Evolutionary conservation across 2,113 vertebrate species (phyloP).

Genomic region (Chionis minor): DNA sequence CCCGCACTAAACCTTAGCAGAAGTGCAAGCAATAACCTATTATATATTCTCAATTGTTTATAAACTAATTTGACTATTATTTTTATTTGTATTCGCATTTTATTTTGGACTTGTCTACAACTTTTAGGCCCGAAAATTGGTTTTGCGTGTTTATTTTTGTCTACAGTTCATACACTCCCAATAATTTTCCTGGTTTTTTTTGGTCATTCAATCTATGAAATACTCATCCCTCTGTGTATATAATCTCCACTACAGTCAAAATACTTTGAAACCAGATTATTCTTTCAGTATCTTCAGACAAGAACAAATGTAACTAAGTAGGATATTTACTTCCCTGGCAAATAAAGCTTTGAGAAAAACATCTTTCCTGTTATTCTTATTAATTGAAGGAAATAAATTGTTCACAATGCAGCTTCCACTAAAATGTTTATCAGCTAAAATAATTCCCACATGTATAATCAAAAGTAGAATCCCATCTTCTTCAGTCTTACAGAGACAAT

Average conservation of each 20-base stretch:
- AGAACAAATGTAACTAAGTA: neutral
- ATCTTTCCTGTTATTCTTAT: neutral
- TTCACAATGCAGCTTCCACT: neutral
- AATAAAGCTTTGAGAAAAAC: neutral
- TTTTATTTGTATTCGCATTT: slow-evolving; percentile 41
- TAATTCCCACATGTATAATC: neutral
- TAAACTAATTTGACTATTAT: slow-evolving; percentile 72
- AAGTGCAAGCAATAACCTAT: slow-evolving; percentile 77
- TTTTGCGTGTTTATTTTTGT: neutral
- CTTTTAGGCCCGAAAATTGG: neutral
- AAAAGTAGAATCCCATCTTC: neutral
- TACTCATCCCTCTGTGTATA: neutral
- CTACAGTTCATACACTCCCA: neutral
- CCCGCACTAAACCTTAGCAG: slow-evolving; percentile 84
- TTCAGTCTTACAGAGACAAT: neutral
- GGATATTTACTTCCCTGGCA: neutral
- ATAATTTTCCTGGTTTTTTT: neutral
- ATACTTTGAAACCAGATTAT: neutral
- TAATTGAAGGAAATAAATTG: neutral
- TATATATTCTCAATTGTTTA: slow-evolving; percentile 77
- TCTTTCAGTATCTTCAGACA: neutral
- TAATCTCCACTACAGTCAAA: neutral
- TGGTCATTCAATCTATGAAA: neutral
- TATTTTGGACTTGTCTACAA: neutral
- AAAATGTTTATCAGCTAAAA: neutral